Base-by-base conservation (phyloP, 2,797 vertebrate genomes). In the Pipistrellus kuhlii region DNA sequence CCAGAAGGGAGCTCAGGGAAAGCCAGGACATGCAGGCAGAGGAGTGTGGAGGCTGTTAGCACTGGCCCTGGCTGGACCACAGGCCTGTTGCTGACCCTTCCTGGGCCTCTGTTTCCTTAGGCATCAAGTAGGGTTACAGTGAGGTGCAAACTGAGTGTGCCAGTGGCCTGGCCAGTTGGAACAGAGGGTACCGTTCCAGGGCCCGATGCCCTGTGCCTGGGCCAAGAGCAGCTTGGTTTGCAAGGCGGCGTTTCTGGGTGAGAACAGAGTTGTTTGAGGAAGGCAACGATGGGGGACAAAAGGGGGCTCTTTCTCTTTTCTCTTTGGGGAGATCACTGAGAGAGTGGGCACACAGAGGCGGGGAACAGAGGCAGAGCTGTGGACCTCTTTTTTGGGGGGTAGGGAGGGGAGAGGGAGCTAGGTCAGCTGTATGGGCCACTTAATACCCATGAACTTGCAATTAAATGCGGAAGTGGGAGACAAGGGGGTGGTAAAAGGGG, bases 401-500 rank as follows among this genome's bases (percentile, higher is more conserved):
- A 84, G 92, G 96, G 76, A 88, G 57, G 95, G 97, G 95, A 97
- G 96, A 95, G 85, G 84, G 93, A 97, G 96, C 96, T 96, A 73
- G 96, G 98, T 98, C 98, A 98, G 98, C 98, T 98, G 98, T 98
- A 97, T 97, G 98, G 98, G 98, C 98, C 95, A 96, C 98, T 99
- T 98, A 98, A 99, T 98, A 98, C 98, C 98, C 98, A 96, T 98
- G 98, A 98, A 99, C 98, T 99, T 98, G 98, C 98, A 98, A 98
- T 98, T 98, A 98, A 98, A 99, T 98, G 98, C 98, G 99, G 99
- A 99, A 99, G 98, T 98, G 97, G 97, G 97, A 97, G 98, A 98
- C 98, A 98, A 98, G 98, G 98, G 95, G 51, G 64, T 97, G 97
- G 98, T 99, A 98, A 99, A 99, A 99, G 99, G 98, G 97, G 98